Conservation (phyloP, 2,797 vertebrate genomes). For the Sebastes trivittatus region DNA sequence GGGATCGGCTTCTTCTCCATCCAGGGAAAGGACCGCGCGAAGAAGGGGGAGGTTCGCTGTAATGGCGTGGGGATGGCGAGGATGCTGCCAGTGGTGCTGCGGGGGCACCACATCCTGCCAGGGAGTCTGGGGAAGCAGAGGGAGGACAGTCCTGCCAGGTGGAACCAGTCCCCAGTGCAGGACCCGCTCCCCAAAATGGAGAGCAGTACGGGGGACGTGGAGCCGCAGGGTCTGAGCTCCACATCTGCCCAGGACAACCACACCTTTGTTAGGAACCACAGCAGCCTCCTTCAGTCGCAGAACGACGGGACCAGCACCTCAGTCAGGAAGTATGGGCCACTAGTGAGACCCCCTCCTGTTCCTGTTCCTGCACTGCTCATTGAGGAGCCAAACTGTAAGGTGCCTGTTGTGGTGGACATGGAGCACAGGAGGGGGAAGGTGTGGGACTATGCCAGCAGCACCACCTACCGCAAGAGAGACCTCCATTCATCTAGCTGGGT, state of each 20-base stretch:
- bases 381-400: conserved; percentile 65
- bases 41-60: conserved; percentile 64
- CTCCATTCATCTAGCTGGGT: conserved; percentile 65
- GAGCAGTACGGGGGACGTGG: conserved; percentile 8
- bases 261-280: conserved; percentile 56
- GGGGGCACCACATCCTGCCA: conserved; percentile 71
- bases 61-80: conserved; percentile 68
- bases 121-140: conserved; percentile 60
- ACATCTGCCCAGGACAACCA: conserved; percentile 64
- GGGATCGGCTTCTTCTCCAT: conserved; percentile 73
- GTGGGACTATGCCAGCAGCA: conserved; percentile 62
- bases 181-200: conserved; percentile 21
- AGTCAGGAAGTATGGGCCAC: conserved; percentile 69
- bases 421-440: conserved; percentile 66
- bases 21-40: conserved; percentile 61
- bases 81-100: conserved; percentile 71
- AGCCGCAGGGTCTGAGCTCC: conserved; percentile 27
- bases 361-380: conserved; percentile 42
- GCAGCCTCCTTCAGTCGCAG: conserved; percentile 30
- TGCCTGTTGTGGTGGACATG: conserved; percentile 57
- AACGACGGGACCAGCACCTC: conserved; percentile 54
- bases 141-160: conserved; percentile 62
- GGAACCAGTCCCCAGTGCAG: conserved; percentile 66
- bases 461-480: conserved; percentile 57
- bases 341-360: conserved; percentile 42